These are phyloP conservation scores for Allygus modestus DNA, from an alignment of 2,888 invertebrate species.

Conservation along the genomic window DNA sequence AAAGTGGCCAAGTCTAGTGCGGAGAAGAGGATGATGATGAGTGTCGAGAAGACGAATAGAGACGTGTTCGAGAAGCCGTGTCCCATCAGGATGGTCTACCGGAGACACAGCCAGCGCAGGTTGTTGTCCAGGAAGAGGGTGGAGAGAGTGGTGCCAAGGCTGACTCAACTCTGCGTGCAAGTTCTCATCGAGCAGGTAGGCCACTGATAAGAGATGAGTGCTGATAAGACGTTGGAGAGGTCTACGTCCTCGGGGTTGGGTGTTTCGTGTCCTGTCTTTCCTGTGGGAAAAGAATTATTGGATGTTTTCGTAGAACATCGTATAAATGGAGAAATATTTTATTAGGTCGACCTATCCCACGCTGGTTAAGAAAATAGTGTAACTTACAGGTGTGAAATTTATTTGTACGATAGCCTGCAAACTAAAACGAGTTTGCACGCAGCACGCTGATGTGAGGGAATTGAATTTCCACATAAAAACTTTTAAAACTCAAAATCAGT, in stretches of 20 bases:
- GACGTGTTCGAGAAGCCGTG: slow-evolving; percentile 61
- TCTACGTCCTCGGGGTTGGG: background rate
- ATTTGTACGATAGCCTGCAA: too few relatives aligned
- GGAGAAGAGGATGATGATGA: slow-evolving; percentile 19
- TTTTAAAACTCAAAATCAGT: too few relatives aligned
- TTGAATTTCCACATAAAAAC: too few relatives aligned
- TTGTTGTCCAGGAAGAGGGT: slow-evolving; percentile 27
- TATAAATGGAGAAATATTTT: too few relatives aligned
- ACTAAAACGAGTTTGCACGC: too few relatives aligned
- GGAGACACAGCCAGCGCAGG: slow-evolving; percentile 60
- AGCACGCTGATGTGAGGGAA: too few relatives aligned
- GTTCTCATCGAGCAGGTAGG: slow-evolving; percentile 59
- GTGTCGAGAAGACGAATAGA: slow-evolving; percentile 57
- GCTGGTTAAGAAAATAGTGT: too few relatives aligned
- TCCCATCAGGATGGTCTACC: slow-evolving; percentile 59
- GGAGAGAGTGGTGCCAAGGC: slow-evolving; percentile 45
- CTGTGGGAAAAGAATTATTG: too few relatives aligned
- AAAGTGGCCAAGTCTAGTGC: slow-evolving; percentile 2
- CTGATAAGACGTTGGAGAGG: background rate
- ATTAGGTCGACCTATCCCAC: too few relatives aligned
- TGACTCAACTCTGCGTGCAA: slow-evolving; percentile 61
- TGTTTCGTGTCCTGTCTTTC: too few relatives aligned
- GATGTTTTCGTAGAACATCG: too few relatives aligned
- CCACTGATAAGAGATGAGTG: slow-evolving; percentile 2
- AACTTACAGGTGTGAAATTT: too few relatives aligned